phyloP scores from a whole-genome alignment of 1,140 invertebrate genomes.

The Panagrolaimus sp. region DNA sequence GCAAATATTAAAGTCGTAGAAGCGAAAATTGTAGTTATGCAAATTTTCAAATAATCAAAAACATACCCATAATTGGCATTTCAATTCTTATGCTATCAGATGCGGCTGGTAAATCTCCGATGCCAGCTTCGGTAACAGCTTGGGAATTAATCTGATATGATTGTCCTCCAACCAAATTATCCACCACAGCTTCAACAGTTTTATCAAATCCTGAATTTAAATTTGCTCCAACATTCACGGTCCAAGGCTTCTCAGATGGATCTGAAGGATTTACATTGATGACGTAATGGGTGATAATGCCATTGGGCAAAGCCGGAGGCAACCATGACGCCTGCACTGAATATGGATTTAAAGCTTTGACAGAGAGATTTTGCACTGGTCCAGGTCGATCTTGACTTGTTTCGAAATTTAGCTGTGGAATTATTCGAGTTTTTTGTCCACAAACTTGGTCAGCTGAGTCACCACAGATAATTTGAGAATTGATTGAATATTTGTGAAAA shows the following conservation, averaged over 20 bases:
- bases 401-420: slow-evolving; percentile 33
- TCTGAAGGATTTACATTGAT: slow-evolving; percentile 27
- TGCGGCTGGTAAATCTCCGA: slow-evolving; percentile 28
- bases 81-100: slow-evolving; percentile 21
- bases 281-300: slow-evolving; percentile 46
- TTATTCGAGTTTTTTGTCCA: slow-evolving; percentile 12
- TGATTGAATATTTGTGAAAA: slow-evolving; percentile 50
- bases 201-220: slow-evolving; percentile 23
- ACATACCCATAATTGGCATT: slow-evolving; percentile 45
- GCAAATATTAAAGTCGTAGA: too few species aligned
- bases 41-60: too few species aligned
- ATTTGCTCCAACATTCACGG: slow-evolving; percentile 37
- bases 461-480: slow-evolving; percentile 29
- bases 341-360: slow-evolving; percentile 50
- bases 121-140: slow-evolving; percentile 54
- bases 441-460: slow-evolving; percentile 23
- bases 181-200: slow-evolving; percentile 38
- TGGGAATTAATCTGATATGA: slow-evolving; percentile 45
- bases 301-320: slow-evolving; percentile 48
- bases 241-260: slow-evolving; percentile 37
- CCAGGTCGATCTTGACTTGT: slow-evolving; percentile 46
- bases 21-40: too few species aligned
- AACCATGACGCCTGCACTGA: slow-evolving; percentile 50
- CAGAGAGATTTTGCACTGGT: slow-evolving; percentile 39
- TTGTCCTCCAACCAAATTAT: slow-evolving; percentile 49